Evolutionary conservation across 2,113 vertebrate species (phyloP).

Genomic region (Thunnus thynnus): DNA sequence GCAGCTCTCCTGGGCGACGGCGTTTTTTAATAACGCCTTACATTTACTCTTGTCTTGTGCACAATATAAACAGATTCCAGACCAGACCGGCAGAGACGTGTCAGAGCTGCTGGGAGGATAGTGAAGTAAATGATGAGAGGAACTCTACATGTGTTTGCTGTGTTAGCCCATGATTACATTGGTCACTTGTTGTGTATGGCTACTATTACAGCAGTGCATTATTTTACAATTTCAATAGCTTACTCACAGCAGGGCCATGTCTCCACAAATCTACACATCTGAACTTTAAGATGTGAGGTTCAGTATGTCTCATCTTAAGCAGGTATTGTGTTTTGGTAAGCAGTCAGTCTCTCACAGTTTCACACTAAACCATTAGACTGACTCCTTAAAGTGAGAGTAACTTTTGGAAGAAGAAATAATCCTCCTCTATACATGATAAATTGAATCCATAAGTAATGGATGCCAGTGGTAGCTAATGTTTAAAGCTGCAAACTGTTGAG

Average conservation of each 20-base stretch:
- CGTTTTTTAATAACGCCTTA: constrained; percentile 59
- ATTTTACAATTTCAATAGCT: background rate
- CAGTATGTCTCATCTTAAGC: background rate
- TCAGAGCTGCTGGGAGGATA: constrained; percentile 10
- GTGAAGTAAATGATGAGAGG: constrained; percentile 20
- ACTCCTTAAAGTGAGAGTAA: no score
- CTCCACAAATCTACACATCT: background rate
- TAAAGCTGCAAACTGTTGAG: no score
- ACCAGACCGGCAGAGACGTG: background rate
- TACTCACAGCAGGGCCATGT: background rate
- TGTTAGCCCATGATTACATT: constrained; percentile 1
- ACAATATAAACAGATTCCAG: constrained; percentile 41
- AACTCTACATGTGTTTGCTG: background rate
- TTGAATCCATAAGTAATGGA: no score
- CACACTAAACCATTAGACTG: background rate
- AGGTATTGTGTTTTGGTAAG: background rate
- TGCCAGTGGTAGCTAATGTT: no score
- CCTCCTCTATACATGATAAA: no score
- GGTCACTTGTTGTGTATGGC: background rate
- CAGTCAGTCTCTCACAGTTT: background rate
- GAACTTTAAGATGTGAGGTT: background rate
- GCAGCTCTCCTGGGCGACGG: constrained; percentile 19
- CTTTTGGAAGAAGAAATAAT: no score
- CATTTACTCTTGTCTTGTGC: constrained; percentile 42
- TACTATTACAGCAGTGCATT: background rate